These are phyloP conservation scores for Crocallis elinguaria DNA, from an alignment of 2,888 invertebrate species.

Conservation along the genomic window DNA sequence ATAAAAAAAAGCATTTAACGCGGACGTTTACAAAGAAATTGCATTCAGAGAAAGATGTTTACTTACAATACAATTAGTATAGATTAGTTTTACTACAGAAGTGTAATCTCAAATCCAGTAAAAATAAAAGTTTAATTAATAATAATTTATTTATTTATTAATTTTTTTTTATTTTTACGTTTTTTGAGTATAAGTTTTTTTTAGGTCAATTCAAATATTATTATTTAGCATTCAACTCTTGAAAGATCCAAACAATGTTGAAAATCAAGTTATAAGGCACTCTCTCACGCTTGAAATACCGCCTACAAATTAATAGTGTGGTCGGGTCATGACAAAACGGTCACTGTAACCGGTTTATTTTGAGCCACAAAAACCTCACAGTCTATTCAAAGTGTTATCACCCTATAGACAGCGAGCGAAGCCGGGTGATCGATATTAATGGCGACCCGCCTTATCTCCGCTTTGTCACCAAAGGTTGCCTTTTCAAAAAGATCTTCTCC, in stretches of 20 bases:
- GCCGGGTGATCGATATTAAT: constrained; percentile 78
- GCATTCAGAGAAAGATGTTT: no score
- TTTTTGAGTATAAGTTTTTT: no score
- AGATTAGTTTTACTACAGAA: no score
- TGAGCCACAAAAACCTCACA: constrained; percentile 47
- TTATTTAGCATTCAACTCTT: no score
- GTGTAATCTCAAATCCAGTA: no score
- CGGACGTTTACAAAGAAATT: no score
- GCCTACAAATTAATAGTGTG: constrained; percentile 14
- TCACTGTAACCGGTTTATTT: constrained; percentile 30
- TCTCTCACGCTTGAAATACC: not conserved
- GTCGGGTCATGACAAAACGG: constrained; percentile 16
- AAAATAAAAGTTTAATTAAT: no score
- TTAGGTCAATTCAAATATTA: no score
- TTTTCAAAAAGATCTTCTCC: constrained; percentile 52
- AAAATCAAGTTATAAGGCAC: not conserved
- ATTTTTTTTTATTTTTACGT: no score
- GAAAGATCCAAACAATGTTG: not conserved
- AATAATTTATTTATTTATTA: no score
- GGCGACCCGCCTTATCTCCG: constrained; percentile 63
- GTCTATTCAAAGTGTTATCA: constrained; percentile 72
- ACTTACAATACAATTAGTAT: no score
- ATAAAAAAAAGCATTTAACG: no score
- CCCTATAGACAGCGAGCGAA: constrained; percentile 56
- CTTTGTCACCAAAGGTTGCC: constrained; percentile 53